Conservation (phyloP, 2,888 invertebrate genomes). For the Meiosimyza platycephala region DNA sequence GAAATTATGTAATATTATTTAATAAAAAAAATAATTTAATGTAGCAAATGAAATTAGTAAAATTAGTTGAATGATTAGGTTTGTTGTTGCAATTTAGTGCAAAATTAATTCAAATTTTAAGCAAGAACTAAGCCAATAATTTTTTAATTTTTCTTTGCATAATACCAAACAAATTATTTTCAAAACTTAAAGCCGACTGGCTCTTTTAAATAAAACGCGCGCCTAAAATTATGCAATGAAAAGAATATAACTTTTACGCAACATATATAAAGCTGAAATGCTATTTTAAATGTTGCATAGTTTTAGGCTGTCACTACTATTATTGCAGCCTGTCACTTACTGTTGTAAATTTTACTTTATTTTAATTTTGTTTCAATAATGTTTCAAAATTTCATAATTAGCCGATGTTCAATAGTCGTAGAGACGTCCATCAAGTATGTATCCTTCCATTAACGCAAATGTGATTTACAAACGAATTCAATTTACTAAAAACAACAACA, state of each 20-base stretch:
- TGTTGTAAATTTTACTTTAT: no score
- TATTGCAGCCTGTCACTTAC: no score
- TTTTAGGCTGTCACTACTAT: no score
- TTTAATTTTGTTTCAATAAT: background rate
- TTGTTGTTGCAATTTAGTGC: background rate
- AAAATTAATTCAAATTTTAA: background rate
- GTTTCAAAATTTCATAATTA: background rate
- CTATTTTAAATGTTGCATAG: background rate
- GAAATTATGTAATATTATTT: background rate
- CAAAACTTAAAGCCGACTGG: no score
- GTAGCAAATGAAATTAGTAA: conserved; percentile 4
- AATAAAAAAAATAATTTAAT: background rate
- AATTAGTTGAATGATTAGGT: no score
- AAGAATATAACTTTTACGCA: no score
- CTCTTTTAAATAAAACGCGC: no score
- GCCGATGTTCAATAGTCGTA: no score
- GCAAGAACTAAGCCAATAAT: background rate
- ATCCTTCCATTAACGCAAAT: conserved; percentile 13
- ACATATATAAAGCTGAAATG: background rate
- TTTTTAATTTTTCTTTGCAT: background rate
- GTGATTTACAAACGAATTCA: background rate
- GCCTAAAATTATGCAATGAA: no score
- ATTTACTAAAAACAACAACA: conserved; percentile 8
- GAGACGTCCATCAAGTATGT: conserved; percentile 18
- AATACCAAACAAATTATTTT: background rate